Base-by-base conservation (phyloP, 2,797 vertebrate species). In the Macrochelys suwanniensis region DNA sequence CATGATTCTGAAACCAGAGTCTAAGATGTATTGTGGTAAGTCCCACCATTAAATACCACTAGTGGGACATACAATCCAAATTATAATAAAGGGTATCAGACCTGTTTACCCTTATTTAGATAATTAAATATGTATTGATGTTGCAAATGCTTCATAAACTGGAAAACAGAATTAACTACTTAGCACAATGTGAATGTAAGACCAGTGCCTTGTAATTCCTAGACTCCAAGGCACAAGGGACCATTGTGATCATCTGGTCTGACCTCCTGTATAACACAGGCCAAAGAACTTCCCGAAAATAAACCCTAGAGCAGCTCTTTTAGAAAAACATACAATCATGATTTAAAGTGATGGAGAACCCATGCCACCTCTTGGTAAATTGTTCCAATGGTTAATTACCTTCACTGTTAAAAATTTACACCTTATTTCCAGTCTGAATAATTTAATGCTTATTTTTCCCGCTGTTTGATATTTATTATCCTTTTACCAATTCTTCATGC, bases 41-140 rank as follows among this genome's bases (percentile, higher is more conserved):
- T 95, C 91, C 5, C 6, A 80, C 92, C 74, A 95, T 92, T 85
- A 96, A 93, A 83, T 94, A 96, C 89, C 93, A 95, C 90, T 93
- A 97, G 92, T 96, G 96, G 96, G 94, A 95, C 97, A 97, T 92
- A 96, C 95, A 96, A 95, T 97, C 94, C 89, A 96, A 95, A 65
- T 95, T 95, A 92, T 92, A 96, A 96, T 94, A 83, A 79, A 95
- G 95, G 92, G 92, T 93, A 95, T 97, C 95, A 94, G 89, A 81
- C 79, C 80, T 56, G 88, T 96, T 93, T 96, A 91, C 92, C 93
- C 94, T 92, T 94, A n/a, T 94, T 42, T 21, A 94, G 96, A 82
- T 87, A 42, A 93, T 94, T 96, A 95, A 94, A 97, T 96, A 95
- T 93, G 95, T 90, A 91, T 94, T 95, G 3, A 0, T 85, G 37